Conservation (phyloP, 2,113 vertebrate species). For the Poeciliopsis occidentalis region DNA sequence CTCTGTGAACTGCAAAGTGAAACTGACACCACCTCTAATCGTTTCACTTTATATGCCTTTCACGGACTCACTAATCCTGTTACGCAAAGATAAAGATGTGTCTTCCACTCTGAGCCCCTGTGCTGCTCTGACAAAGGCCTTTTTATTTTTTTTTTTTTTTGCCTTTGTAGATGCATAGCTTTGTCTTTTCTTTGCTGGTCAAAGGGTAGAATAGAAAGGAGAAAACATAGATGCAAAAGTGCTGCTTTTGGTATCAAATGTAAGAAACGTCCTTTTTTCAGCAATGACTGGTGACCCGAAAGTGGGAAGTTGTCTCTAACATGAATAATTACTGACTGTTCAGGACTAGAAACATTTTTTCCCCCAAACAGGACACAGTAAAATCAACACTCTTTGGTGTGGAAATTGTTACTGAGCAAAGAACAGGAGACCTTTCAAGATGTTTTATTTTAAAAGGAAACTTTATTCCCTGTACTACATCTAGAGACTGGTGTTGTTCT, state of each 20-base stretch:
- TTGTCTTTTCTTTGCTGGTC: conserved; percentile 71
- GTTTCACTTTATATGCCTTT: conserved; percentile 79
- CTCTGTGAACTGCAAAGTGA: conserved; percentile 73
- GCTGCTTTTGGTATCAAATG: not conserved
- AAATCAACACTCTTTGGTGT: not conserved
- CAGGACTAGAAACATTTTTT: not conserved
- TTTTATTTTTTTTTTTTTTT: conserved; percentile 39
- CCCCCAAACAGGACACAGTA: not conserved
- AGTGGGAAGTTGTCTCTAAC: not conserved
- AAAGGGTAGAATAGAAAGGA: conserved; percentile 63
- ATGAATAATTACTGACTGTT: not conserved
- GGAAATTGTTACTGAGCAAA: not conserved
- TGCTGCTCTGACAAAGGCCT: conserved; percentile 74
- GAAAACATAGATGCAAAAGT: conserved; percentile 3
- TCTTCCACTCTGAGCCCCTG: conserved; percentile 59
- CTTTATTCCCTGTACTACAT: not conserved
- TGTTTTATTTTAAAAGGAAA: not conserved
- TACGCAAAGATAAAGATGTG: conserved; percentile 89
- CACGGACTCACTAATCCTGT: conserved; percentile 86
- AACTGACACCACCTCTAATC: conserved; percentile 83
- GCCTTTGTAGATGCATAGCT: conserved; percentile 72
- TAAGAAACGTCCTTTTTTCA: not conserved
- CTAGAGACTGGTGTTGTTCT: not conserved
- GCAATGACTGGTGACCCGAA: not conserved
- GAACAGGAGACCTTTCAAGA: not conserved